Evolutionary conservation across 2,888 invertebrate species (phyloP), one percentile per base, ranked within the genome.

Genomic region (Ashinkailepas kermadecensis): DNA sequence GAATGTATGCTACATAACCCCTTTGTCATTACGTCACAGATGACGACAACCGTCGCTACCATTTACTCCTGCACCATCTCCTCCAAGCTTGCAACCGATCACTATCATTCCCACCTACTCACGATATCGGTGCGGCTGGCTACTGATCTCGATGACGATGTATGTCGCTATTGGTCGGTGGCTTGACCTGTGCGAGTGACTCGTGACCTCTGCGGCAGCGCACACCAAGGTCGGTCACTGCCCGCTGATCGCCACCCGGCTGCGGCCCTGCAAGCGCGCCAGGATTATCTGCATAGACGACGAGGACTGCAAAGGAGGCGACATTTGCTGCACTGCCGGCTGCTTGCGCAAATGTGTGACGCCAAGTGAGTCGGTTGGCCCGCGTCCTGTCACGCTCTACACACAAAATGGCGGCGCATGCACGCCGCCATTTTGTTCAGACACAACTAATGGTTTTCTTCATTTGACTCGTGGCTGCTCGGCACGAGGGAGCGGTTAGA

Each of bases 201-300:
- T 39, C 39, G 39, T 70, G 39, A 10, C 15, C 25, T 4, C 21
- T 39, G n/a, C 12, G 23, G 12, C 79, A 79, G 79, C 79, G 23
- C 79, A 79, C 58, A 79, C 79, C 79, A 79, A 79, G 58, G 79
- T 79, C 23, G 79, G 79, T 15, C 79, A 79, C 58, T 79, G 79
- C 11, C 79, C 79, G 58, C 58, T 79, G 23, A 79, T 58, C 59
- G 79, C 58, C 57, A 57, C 58, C 57, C 15, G 23, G 3, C 59
- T 79, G 79, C 59, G 58, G 7, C 58, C 58, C n/a, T 79, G 79
- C 59, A 59, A 79, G 57, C 12, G 23, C 18, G 79, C 59, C 7
- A 23, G 57, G 56, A 23, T 79, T 7, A 23, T 58, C 58, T 79
- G 79, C 25, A 23, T 25, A 12, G n/a, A 1, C 11, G 79, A 79